Evolutionary conservation across 2,888 invertebrate species (phyloP).

Genomic region (Acanthosepion lycidas): DNA sequence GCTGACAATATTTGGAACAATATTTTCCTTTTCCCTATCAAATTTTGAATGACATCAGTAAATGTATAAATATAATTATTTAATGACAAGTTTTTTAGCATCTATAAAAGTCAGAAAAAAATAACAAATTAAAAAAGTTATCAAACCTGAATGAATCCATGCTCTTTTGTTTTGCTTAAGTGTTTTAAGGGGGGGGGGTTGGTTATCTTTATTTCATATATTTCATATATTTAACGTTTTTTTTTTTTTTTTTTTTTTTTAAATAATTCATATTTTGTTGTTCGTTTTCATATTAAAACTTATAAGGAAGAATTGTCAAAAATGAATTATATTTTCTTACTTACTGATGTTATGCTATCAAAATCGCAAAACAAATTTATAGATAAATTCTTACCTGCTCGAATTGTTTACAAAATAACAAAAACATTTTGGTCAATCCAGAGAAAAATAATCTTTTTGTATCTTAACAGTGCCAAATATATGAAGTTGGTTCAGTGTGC

Average conservation of each 20-base stretch:
- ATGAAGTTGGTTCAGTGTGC: not conserved
- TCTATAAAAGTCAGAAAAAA: no score
- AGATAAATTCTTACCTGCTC: constrained; percentile 11
- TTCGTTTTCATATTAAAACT: not conserved
- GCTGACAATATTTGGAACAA: not conserved
- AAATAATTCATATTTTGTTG: not conserved
- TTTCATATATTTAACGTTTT: no score
- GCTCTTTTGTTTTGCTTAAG: no score
- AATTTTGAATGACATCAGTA: not conserved
- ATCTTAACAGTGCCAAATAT: not conserved
- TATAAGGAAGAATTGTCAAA: not conserved
- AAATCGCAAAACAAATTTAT: not conserved
- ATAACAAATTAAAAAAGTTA: no score
- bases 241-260: no score
- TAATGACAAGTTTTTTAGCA: not conserved
- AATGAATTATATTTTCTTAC: not conserved
- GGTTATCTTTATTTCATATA: not conserved
- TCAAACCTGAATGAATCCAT: no score
- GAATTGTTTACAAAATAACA: not conserved
- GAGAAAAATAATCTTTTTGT: not conserved
- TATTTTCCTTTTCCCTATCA: not conserved
- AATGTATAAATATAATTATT: not conserved
- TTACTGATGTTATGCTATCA: not conserved
- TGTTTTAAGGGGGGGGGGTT: not conserved
- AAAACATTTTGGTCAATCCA: not conserved